Evolutionary conservation across 2,113 vertebrate species (phyloP), one percentile per base, ranked within the genome.

Genomic region (Phyllostomus hastatus): DNA sequence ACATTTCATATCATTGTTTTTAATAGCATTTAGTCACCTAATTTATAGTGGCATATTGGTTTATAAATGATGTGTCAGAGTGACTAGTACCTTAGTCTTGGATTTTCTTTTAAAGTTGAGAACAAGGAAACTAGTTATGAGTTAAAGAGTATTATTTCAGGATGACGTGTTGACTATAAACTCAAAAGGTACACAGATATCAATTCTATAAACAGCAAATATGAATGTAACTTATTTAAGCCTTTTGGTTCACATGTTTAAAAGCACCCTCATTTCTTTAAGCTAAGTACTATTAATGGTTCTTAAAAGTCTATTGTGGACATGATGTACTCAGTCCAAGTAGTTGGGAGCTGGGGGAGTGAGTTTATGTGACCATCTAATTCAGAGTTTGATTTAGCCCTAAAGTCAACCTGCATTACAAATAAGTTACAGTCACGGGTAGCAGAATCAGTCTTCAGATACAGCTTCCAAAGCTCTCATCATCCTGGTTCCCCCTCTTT

Each of bases 21-120:
- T 94, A 96, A 79, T 72, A 79, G 64, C 72, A 90, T 67, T 96
- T 83, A 87, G 69, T 96, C 91, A 97, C 89, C 93, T 94, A 88
- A 72, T 88, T 96, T 83, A 83, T 79, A 87, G 75, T 33, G 66
- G 66, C 82, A 89, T 66, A 46, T 31, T 31, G 72, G 17, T 90
- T 97, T 88, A 70, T 46, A 90, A 94, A 97, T 28, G 41, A 86
- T 82, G 28, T 78, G 84, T 84, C 97, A 33, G 73, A 93, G 38
- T 92, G 33, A 20, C 24, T 79, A 72, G 76, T 95, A 75, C 96
- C 88, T 97, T 90, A 92, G 52, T 84, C 48, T 92, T 61, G 48
- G 38, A 24, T 67, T 96, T 96, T 85, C 78, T 91, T 92, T 94
- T 85, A 91, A 95, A 95, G 93, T 12, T 86, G 66, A 93, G 17